Base-by-base conservation (phyloP, 30 jellyfish, hydroid and myxozoan species). In the Chironex yamaguchii region DNA sequence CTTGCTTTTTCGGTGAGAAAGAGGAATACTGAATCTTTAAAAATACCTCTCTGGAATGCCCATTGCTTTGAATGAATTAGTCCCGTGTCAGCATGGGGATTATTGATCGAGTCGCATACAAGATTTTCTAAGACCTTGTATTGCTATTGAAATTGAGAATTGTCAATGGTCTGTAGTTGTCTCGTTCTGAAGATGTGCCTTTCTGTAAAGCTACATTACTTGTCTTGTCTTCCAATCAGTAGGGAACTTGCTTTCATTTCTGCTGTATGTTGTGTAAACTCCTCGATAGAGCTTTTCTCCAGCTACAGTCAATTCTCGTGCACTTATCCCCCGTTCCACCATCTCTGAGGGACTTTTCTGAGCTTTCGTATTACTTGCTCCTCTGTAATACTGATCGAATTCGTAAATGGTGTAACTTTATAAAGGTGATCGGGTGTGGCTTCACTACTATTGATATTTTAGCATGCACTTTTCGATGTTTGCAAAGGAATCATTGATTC, bases 1-100 rank as follows among this genome's bases (percentile, higher is more conserved):
- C 51, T 25, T 4, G 88, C 88, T 75, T 75, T 75, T 32, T 75
- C 88, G 29, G 78, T 48, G 2, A 75, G 88, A 29, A 48, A 64
- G 26, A 62, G 51, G 51, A 62, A 2, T 26, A 63, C 12, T 2
- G 52, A 63, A 12, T 63, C 77, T 63, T 49, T 63, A 2, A 51
- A 63, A 23, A 63, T 63, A 21, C 77, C 77, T 26, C 31, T 63
- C 52, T 63, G 53, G 20, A 63, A 63, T 1, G 54, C 77, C 77
- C 77, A 63, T 63, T 63, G 50, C 51, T 63, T 63, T 14, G 77
- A 51, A 51, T 63, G 77, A 26, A 63, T 1, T 2, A 63, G 1
- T 63, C 52, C 52, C 3, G 53, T 14, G 9, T 63, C 54, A 63
- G 50, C 4, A 2, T 9, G 53, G 52, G 28, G 77, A 26, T 24